phyloP scores from a whole-genome alignment of 2,888 invertebrate genomes.

The Cryptophagus acutangulus region DNA sequence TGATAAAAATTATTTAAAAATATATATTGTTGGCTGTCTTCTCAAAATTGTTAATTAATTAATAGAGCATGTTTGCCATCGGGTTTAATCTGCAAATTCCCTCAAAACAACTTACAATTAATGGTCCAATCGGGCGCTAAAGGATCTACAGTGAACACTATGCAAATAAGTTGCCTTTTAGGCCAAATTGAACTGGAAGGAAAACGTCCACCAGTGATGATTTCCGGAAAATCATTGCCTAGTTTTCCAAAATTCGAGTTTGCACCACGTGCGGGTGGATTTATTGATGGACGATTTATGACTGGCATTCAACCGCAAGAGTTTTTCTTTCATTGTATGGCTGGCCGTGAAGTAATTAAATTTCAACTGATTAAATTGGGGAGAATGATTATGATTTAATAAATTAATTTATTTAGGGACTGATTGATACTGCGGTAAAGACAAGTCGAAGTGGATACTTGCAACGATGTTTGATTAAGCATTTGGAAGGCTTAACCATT shows the following conservation, averaged over 20 bases:
- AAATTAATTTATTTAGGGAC: slow-evolving; percentile 56
- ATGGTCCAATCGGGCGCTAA: slow-evolving; percentile 99
- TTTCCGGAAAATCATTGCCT: slow-evolving; percentile 87
- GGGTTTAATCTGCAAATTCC: slow-evolving; percentile 84
- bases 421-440: slow-evolving; percentile 99
- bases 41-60: slow-evolving; percentile 18
- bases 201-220: slow-evolving; percentile 90
- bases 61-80: slow-evolving; percentile 70
- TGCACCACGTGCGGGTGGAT: slow-evolving; percentile 90
- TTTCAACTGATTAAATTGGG: no score
- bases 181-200: slow-evolving; percentile 99
- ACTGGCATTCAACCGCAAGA: slow-evolving; percentile 98
- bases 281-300: slow-evolving; percentile 93
- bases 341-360: slow-evolving; percentile 81
- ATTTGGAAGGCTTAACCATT: slow-evolving; percentile 91
- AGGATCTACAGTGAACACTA: slow-evolving; percentile 95
- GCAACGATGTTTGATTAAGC: slow-evolving; percentile 94
- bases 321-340: slow-evolving; percentile 99
- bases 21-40: no score
- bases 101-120: slow-evolving; percentile 92
- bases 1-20: slow-evolving; percentile 16
- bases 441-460: slow-evolving; percentile 98
- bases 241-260: slow-evolving; percentile 86
- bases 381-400: slow-evolving; percentile 13
- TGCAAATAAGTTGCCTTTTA: slow-evolving; percentile 96